Evolutionary conservation across 2,113 vertebrate genomes (phyloP).

Genomic region (Panurus biarmicus): DNA sequence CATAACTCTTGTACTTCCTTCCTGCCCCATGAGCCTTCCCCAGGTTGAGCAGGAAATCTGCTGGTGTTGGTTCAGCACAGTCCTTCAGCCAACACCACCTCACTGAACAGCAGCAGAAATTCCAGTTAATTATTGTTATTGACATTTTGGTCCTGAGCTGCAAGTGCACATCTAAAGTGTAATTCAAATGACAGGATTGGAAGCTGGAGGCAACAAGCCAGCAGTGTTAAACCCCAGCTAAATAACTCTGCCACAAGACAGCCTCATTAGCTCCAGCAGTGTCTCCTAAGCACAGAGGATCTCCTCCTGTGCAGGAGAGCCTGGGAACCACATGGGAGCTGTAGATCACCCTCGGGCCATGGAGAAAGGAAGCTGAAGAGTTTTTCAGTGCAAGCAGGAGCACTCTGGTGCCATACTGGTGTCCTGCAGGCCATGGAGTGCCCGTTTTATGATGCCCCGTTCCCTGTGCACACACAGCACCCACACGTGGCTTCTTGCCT

Average conservation of each 20-base stretch:
- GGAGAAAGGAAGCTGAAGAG: not conserved
- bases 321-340: not conserved
- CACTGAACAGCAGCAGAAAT: not conserved
- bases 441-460: fast-evolving
- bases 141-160: not conserved
- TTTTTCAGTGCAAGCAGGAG: not conserved
- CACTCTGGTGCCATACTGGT: not conserved
- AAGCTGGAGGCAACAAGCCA: not conserved
- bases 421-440: too few relatives aligned
- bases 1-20: not conserved
- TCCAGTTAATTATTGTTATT: not conserved
- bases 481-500: fast-evolving
- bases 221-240: not conserved
- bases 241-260: not conserved
- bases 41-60: not conserved
- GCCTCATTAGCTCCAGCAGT: not conserved
- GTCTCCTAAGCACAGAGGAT: not conserved
- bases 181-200: not conserved
- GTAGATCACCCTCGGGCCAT: not conserved
- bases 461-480: not conserved
- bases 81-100: too few relatives aligned
- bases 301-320: not conserved
- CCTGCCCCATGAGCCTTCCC: not conserved
- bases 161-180: not conserved
- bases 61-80: not conserved